These are phyloP conservation scores for Lasioglossum lativentre DNA, from an alignment of 2,888 invertebrate genomes.

Conservation along the genomic window DNA sequence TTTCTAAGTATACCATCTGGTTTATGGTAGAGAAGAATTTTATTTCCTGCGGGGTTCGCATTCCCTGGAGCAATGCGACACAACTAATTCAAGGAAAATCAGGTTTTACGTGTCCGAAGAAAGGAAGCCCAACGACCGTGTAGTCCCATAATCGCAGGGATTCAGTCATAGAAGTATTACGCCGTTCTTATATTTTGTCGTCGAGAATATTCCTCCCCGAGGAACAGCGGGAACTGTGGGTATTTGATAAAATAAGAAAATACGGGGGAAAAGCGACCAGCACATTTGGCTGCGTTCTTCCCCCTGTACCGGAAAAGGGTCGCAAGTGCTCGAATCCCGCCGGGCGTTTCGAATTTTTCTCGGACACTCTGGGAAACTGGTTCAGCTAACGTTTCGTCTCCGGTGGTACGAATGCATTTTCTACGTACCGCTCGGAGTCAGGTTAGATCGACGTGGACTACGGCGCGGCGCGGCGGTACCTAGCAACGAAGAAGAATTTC, in stretches of 20 bases:
- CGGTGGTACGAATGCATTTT: conserved; percentile 8
- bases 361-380: conserved; percentile 5
- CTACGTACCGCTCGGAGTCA: background rate
- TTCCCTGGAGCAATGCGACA: background rate
- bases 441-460: background rate
- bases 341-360: conserved; percentile 11
- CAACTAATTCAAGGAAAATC: background rate
- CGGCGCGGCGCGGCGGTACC: background rate
- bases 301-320: background rate
- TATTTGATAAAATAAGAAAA: conserved; percentile 22
- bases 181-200: background rate
- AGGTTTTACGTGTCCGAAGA: background rate
- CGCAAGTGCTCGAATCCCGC: conserved; percentile 5
- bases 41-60: background rate
- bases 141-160: background rate
- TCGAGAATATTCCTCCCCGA: background rate
- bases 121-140: background rate
- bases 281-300: background rate
- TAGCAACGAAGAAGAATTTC: background rate
- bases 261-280: background rate
- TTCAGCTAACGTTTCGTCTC: background rate
- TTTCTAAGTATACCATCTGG: background rate
- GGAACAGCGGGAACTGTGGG: background rate
- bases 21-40: background rate
- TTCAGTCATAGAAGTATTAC: background rate